These are phyloP conservation scores for Rhabdornis inornatus DNA, from an alignment of 2,113 vertebrate species.

Conservation along the genomic window DNA sequence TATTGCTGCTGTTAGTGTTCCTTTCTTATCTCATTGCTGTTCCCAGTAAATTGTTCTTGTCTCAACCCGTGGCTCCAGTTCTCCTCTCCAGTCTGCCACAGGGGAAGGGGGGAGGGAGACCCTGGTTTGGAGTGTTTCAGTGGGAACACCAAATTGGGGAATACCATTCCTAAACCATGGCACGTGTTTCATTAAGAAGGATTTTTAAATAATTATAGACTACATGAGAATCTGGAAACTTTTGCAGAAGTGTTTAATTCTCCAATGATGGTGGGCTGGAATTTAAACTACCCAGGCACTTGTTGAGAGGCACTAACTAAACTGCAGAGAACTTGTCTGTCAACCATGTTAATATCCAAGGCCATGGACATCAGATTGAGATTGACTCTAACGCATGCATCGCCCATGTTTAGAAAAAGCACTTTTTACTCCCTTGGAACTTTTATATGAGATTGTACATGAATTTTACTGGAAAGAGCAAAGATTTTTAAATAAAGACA, in stretches of 20 bases:
- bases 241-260: neutral
- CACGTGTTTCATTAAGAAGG: neutral
- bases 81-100: neutral
- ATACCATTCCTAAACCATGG: neutral
- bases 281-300: neutral
- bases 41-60: neutral
- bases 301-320: neutral
- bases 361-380: neutral
- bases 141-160: neutral
- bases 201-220: neutral
- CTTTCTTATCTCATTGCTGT: neutral
- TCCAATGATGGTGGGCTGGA: neutral
- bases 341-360: neutral
- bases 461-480: neutral
- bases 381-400: neutral
- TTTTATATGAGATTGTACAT: neutral
- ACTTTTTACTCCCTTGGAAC: neutral
- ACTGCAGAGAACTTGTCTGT: neutral
- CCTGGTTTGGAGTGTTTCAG: neutral
- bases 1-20: neutral
- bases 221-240: neutral
- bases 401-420: neutral
- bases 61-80: neutral
- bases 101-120: accelerated
- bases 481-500: neutral